phyloP scores from a whole-genome alignment of 2,888 invertebrate species.

The Metallyticus violacea region DNA sequence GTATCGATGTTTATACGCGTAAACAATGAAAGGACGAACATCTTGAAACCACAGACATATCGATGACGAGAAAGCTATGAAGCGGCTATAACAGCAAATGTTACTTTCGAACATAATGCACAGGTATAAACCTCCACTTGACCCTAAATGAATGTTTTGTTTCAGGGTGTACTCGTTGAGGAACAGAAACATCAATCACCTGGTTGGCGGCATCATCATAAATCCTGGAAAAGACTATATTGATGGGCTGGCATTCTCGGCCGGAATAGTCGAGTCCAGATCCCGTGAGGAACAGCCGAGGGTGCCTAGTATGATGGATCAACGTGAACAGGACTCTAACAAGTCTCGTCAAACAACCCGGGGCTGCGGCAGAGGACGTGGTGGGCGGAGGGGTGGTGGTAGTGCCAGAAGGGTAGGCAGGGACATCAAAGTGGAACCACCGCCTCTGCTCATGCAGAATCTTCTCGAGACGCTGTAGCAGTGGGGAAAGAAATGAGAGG shows the following conservation, averaged over 20 bases:
- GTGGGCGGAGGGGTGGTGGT: neutral
- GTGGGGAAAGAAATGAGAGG: neutral
- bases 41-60: too few species aligned
- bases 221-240: neutral
- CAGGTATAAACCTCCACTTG: too few species aligned
- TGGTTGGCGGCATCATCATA: neutral
- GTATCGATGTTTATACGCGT: too few species aligned
- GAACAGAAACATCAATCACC: neutral
- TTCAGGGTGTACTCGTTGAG: neutral
- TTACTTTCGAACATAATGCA: too few species aligned
- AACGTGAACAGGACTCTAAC: constrained; percentile 23
- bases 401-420: neutral
- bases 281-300: neutral
- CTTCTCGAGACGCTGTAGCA: constrained; percentile 10
- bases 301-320: constrained; percentile 20
- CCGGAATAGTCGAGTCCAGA: neutral
- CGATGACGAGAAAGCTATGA: too few species aligned
- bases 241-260: neutral
- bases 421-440: constrained; percentile 9
- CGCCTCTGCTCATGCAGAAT: constrained; percentile 6
- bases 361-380: neutral
- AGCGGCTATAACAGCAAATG: too few species aligned
- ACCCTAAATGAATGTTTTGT: neutral
- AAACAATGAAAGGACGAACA: too few species aligned
- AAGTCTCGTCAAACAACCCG: constrained; percentile 23